phyloP scores from a whole-genome alignment of 2,797 vertebrate genomes.

The Hydrophis major region DNA sequence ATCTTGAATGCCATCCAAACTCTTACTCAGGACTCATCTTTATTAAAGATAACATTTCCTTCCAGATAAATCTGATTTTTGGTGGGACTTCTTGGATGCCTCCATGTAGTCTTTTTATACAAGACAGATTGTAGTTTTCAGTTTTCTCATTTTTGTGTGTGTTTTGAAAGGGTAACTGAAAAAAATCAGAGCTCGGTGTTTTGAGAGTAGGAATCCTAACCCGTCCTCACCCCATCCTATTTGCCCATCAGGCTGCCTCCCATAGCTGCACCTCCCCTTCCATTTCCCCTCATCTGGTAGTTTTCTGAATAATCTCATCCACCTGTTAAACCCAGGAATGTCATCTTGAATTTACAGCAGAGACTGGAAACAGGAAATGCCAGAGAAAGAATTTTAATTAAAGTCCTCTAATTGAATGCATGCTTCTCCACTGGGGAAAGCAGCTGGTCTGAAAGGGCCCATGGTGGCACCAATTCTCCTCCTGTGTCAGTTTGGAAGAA shows the following conservation, averaged over 20 bases:
- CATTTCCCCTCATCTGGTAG: conserved; percentile 75
- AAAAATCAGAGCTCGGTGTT: not conserved
- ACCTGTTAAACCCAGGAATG: conserved; percentile 88
- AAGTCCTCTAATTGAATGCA: conserved; percentile 78
- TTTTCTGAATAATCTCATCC: conserved; percentile 84
- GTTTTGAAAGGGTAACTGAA: not conserved
- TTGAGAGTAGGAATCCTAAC: not conserved
- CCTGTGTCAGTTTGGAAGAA: conserved; percentile 52
- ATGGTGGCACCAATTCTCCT: conserved; percentile 69
- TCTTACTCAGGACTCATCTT: not conserved
- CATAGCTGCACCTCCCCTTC: conserved; percentile 62
- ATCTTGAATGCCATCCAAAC: not conserved
- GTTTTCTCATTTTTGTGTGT: not conserved
- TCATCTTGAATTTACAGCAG: conserved; percentile 88
- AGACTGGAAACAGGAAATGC: conserved; percentile 78
- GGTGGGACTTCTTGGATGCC: not conserved
- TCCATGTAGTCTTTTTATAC: not conserved
- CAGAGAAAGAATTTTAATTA: conserved; percentile 84
- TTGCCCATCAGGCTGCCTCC: conserved; percentile 55
- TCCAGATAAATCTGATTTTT: not conserved
- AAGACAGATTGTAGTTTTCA: not conserved
- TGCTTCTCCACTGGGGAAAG: conserved; percentile 72
- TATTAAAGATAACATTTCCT: not conserved
- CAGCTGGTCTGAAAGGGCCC: conserved; percentile 64
- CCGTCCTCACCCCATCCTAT: conserved; percentile 42